Conservation (phyloP, 2,888 invertebrate species). For the Sarcophaga carnaria region DNA sequence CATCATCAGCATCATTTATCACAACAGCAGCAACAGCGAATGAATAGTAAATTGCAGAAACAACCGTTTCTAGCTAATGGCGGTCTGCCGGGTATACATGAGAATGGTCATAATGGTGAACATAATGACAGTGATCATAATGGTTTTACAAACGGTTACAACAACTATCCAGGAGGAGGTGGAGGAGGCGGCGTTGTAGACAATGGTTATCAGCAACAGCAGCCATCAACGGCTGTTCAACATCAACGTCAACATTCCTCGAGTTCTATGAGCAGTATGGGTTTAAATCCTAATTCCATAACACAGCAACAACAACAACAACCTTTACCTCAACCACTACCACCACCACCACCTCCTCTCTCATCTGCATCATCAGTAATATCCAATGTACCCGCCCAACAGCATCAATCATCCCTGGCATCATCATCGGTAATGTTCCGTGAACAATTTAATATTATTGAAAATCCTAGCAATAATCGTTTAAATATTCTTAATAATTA, state of each 20-base stretch:
- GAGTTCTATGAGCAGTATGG: constrained; percentile 71
- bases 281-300: constrained; percentile 70
- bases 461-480: constrained; percentile 80
- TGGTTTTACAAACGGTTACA: constrained; percentile 63
- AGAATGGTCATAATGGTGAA: constrained; percentile 76
- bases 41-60: constrained; percentile 79
- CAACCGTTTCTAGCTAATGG: constrained; percentile 79
- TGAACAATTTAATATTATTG: constrained; percentile 81
- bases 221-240: constrained; percentile 63
- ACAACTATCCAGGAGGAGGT: constrained; percentile 68
- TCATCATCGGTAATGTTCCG: constrained; percentile 83
- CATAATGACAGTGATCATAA: constrained; percentile 71
- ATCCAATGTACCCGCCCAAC: constrained; percentile 61
- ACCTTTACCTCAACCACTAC: constrained; percentile 67
- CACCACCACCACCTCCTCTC: constrained; percentile 71
- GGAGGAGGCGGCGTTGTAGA: constrained; percentile 52
- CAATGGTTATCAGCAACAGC: constrained; percentile 66
- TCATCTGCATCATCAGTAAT: constrained; percentile 51
- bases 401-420: constrained; percentile 80
- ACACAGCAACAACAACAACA: constrained; percentile 70
- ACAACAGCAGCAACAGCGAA: constrained; percentile 79
- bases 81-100: constrained; percentile 80
- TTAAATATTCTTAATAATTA: constrained; percentile 74
- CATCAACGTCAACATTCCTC: constrained; percentile 72
- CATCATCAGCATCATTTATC: constrained; percentile 78